Percentiles rank a stretch among this genome's conserved stretches.
Evolutionary conservation across 2,888 invertebrate species (phyloP).

Genomic region (Exocentrus adspersus): DNA sequence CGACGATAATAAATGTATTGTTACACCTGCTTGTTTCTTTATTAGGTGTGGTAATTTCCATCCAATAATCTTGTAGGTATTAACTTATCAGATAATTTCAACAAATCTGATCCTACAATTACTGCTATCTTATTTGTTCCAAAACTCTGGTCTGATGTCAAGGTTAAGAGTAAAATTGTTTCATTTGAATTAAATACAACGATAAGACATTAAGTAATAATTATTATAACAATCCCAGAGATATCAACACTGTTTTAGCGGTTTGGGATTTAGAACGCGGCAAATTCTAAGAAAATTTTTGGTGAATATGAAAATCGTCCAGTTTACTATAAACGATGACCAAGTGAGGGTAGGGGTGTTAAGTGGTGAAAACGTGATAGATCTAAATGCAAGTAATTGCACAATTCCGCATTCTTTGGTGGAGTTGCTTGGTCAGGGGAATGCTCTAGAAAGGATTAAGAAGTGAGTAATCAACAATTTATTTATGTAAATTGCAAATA

Average conservation of each 20-base stretch:
- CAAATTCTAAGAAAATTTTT: too few relatives aligned
- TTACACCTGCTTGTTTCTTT: too few relatives aligned
- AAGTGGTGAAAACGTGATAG: slow-evolving; percentile 46
- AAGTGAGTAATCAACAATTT: slow-evolving; percentile 39
- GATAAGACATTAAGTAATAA: background rate
- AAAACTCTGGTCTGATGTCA: background rate
- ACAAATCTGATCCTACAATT: background rate
- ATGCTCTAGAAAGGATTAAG: slow-evolving; percentile 43
- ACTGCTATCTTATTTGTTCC: background rate
- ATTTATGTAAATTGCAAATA: too few relatives aligned
- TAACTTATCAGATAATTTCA: too few relatives aligned
- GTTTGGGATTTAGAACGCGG: too few relatives aligned
- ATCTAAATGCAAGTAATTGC: slow-evolving; percentile 45
- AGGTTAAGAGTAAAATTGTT: background rate
- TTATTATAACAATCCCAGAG: too few relatives aligned
- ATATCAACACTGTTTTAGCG: too few relatives aligned
- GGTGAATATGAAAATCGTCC: slow-evolving; percentile 48
- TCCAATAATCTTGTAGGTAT: too few relatives aligned
- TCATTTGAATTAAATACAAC: background rate
- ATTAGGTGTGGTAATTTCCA: too few relatives aligned
- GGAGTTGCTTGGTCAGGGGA: slow-evolving; percentile 42
- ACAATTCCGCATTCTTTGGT: slow-evolving; percentile 47
- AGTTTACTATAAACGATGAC: slow-evolving; percentile 47
- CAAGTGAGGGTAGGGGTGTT: slow-evolving; percentile 47
- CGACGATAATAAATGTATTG: too few relatives aligned